A percentile compares a stretch with the other conserved stretches of the same genome.
Evolutionary conservation across 2,888 invertebrate genomes (phyloP).

Genomic region (Oxyscelio sp.): DNA sequence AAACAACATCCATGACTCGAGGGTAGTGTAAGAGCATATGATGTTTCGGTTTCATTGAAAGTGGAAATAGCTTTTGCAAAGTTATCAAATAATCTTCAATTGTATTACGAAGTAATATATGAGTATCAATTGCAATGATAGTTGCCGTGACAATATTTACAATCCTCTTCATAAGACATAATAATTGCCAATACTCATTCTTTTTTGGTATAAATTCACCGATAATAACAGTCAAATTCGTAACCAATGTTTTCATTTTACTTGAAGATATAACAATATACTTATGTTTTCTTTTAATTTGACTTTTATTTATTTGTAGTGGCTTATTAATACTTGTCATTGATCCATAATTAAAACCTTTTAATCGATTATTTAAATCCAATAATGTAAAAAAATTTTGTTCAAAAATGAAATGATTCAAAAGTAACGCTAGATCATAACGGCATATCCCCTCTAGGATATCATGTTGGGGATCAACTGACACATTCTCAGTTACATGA

Average conservation of each 20-base stretch:
- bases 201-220: background rate
- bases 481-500: slow-evolving; percentile 41
- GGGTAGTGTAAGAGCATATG: slow-evolving; percentile 73
- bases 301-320: slow-evolving; percentile 18
- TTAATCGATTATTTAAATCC: slow-evolving; percentile 44
- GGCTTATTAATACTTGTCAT: slow-evolving; percentile 32
- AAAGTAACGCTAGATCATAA: slow-evolving; percentile 24
- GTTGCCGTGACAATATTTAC: slow-evolving; percentile 17
- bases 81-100: slow-evolving; percentile 47
- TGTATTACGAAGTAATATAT: slow-evolving; percentile 29
- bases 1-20: slow-evolving; percentile 62
- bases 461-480: slow-evolving; percentile 41
- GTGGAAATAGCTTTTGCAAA: slow-evolving; percentile 45
- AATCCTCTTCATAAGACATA: background rate
- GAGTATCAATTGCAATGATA: slow-evolving; percentile 30
- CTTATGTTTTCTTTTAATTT: slow-evolving; percentile 26
- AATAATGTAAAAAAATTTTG: slow-evolving; percentile 12
- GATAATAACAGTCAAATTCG: slow-evolving; percentile 22
- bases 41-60: slow-evolving; percentile 72
- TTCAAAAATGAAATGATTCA: slow-evolving; percentile 28
- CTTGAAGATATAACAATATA: slow-evolving; percentile 19
- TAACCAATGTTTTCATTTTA: slow-evolving; percentile 19
- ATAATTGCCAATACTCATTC: background rate
- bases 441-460: slow-evolving; percentile 24
- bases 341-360: slow-evolving; percentile 44